Evolutionary conservation across 1,140 invertebrate genomes (phyloP).

Genomic region (Leucophenga varia): DNA sequence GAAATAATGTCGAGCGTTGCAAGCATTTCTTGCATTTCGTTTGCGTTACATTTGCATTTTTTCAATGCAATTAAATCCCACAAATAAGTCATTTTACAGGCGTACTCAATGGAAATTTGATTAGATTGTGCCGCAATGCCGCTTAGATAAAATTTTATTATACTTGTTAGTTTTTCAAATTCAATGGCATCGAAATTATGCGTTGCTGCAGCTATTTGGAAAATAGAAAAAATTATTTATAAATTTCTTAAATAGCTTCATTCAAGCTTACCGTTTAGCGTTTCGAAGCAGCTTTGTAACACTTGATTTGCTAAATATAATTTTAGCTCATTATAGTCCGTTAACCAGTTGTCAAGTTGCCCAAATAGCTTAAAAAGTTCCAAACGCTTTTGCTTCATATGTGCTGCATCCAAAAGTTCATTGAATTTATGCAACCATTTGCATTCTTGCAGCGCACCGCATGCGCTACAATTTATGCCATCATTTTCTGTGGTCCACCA

Average conservation of each 20-base stretch:
- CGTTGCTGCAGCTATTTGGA: too few relatives aligned
- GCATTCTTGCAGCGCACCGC: conserved; percentile 14
- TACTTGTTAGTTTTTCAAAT: conserved; percentile 15
- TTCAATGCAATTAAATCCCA: conserved; percentile 33
- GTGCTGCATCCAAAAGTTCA: conserved; percentile 9
- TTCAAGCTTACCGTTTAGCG: conserved; percentile 17
- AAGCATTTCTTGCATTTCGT: conserved; percentile 8
- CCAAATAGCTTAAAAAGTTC: conserved; percentile 20
- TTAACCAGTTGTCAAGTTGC: conserved; percentile 16
- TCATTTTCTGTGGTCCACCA: conserved; percentile 30
- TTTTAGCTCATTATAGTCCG: conserved; percentile 27
- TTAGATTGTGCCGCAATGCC: conserved; percentile 18
- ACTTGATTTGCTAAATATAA: conserved; percentile 21
- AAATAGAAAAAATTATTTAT: too few relatives aligned
- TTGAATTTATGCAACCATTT: conserved; percentile 25
- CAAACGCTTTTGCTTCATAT: conserved; percentile 2
- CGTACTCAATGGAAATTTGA: conserved; percentile 23
- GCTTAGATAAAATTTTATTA: conserved; percentile 21
- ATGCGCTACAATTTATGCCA: conserved; percentile 22
- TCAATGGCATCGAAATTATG: conserved; percentile 18
- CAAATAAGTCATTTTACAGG: conserved; percentile 24
- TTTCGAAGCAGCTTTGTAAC: conserved; percentile 19
- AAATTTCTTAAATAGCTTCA: background rate
- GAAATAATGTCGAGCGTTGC: conserved; percentile 20
- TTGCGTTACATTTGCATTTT: conserved; percentile 17